Evolutionary conservation across 2,888 invertebrate genomes (phyloP).

Genomic region (Spilarctia lutea): DNA sequence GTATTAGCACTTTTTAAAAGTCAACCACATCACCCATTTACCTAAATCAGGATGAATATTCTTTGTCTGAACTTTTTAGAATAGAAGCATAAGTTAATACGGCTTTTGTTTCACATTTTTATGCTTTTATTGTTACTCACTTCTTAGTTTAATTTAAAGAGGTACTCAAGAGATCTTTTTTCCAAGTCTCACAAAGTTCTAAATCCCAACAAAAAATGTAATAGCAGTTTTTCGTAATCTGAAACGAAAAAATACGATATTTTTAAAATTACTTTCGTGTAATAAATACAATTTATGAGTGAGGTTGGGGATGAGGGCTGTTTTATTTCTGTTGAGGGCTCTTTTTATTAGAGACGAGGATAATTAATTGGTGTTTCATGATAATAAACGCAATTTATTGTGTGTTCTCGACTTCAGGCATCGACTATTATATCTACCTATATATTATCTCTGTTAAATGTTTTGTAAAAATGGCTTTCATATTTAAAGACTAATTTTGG

Average conservation of each 20-base stretch:
- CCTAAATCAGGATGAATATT: no score
- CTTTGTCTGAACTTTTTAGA: no score
- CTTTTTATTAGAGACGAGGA: conserved; percentile 6
- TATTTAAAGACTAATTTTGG: background rate
- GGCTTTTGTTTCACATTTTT: background rate
- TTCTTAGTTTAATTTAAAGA: conserved; percentile 1
- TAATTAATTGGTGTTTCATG: conserved; percentile 20
- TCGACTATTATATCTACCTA: background rate
- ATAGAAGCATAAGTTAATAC: no score
- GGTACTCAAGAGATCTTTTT: background rate
- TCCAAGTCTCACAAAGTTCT: background rate
- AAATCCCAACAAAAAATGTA: background rate
- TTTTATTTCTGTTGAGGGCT: conserved; percentile 16
- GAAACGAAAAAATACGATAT: conserved; percentile 7
- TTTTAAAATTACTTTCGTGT: conserved; percentile 1
- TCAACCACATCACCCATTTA: background rate
- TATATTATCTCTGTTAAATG: background rate
- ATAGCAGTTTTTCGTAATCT: background rate
- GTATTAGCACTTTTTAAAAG: background rate
- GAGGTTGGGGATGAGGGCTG: conserved; percentile 8
- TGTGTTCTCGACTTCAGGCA: background rate
- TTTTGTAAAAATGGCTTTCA: background rate
- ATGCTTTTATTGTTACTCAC: background rate
- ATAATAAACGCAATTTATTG: conserved; percentile 10
- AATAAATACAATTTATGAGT: conserved; percentile 6